Base-by-base conservation (phyloP, 2,888 invertebrate species). In the Mythimna ferrago region DNA sequence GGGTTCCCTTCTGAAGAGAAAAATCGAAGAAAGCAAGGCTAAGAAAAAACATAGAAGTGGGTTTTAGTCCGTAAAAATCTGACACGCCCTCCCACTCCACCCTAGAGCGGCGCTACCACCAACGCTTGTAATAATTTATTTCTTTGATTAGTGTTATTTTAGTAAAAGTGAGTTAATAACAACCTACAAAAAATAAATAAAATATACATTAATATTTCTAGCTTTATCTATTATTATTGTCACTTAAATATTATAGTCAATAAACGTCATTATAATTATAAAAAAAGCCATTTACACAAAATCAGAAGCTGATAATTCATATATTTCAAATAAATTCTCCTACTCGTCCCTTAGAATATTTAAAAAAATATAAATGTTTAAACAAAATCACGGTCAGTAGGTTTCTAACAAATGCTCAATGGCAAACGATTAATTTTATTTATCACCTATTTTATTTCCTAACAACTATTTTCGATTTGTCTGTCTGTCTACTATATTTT, bases 391-490 rank as follows among this genome's bases (percentile, higher is more conserved):
- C 71, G 54, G 32, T 58, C 44, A 48, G 44, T 60, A n/a, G 32
- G 53, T 60, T n/a, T 10, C 66, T 66, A 80, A 70, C 54, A 41
- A 70, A 81, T 63, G 51, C 56, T 63, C 35, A 16, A 74, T 57
- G 70, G 71, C 10, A 66, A 66, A 66, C 61, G 58, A 76, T 83
- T 71, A 58, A 73, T 73, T 76, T 71, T 76, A 76, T 83, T 84
- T 81, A 81, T 76, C 14, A 54, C 21, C 68, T 73, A 80, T 80
- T 76, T 80, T 80, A 71, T 66, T 68, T 61, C n/a, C 16, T 19
- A 62, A 80, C 81, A 73, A 80, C 81, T 81, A 70, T 73, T 76
- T 76, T 61, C 70, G 67, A 76, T 73, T 73, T 73, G 84, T 76
- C 70, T 63, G 61, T 63, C 63, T 69, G 71, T 67, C 80, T 21